phyloP scores from a whole-genome alignment of 2,797 vertebrate species.

The Cuniculus paca region DNA sequence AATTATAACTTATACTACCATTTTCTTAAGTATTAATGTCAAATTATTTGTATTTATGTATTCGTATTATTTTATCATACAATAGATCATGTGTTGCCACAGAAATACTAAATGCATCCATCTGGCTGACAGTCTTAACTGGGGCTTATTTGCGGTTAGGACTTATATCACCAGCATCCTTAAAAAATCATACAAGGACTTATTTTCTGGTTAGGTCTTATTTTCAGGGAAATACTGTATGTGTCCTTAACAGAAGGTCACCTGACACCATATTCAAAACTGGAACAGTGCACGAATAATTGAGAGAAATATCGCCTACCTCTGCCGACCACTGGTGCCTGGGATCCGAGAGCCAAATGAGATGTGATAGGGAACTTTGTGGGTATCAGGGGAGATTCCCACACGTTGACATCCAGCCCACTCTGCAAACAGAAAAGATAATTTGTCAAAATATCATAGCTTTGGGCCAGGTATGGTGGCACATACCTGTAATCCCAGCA shows the following conservation, averaged over 20 bases:
- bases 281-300: background rate
- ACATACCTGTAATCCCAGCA: background rate
- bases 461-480: background rate
- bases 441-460: slow-evolving; percentile 60
- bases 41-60: background rate
- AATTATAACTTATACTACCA: background rate
- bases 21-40: background rate
- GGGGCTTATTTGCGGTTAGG: background rate
- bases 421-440: slow-evolving; percentile 89
- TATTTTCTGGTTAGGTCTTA: background rate
- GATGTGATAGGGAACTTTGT: slow-evolving; percentile 97
- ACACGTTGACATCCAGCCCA: slow-evolving; percentile 97
- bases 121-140: background rate
- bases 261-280: slow-evolving; percentile 54
- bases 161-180: background rate
- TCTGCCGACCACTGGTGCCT: slow-evolving; percentile 90
- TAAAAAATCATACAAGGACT: background rate
- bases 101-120: background rate
- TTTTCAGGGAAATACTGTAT: background rate
- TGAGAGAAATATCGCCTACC: slow-evolving; percentile 87
- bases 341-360: slow-evolving; percentile 94
- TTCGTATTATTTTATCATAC: background rate
- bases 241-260: slow-evolving; percentile 21
- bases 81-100: background rate
- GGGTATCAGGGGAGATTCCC: slow-evolving; percentile 95